Evolutionary conservation across 2,797 vertebrate species (phyloP), one percentile per base, ranked within the genome.

Genomic region (Acestrorhynchus altus): DNA sequence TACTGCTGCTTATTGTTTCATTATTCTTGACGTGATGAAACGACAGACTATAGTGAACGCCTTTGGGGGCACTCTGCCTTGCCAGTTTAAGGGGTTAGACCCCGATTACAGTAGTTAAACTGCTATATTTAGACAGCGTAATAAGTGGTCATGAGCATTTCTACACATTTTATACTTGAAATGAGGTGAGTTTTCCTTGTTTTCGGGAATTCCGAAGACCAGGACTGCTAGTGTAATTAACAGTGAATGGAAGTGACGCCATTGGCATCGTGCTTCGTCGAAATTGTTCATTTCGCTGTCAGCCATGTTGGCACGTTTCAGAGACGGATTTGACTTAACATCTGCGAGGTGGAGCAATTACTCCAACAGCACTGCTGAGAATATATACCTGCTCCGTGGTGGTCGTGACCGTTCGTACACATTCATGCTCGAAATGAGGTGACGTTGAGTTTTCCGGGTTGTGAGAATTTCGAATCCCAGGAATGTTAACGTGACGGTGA

Each of bases 101-200:
- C 8, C 13, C 28, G 44, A 20, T 11, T 44, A 51, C 8, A 35
- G 26, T 60, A 57, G 22, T 57, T 39, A 46, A 20, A 42, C 40
- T 46, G n/a, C 44, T 46, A 52, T 35, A 59, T 73, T 76, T 24
- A 10, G 40, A 57, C 22, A 69, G 51, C 49, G 69, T 74, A 73
- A 4, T 15, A 20, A 61, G 20, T 59, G 20, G 57, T 39, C 57
- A 78, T 49, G 22, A 79, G 64, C 35, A 31, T 80, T 79, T 81
- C 49, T 77, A 82, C 56, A 60, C 76, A 74, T 75, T 85, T n/a
- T 79, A 78, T 64, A 72, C 71, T 75, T 71, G 74, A 85, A 69
- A n/a, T 44, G 11, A 16, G 65, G 70, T 54, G 42, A 16, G 15
- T 71, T 60, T 61, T 60, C 7, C 35, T 52, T 56, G 20, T 47